Conservation (phyloP, 1,140 invertebrate genomes). For the Ruditapes philippinarum region DNA sequence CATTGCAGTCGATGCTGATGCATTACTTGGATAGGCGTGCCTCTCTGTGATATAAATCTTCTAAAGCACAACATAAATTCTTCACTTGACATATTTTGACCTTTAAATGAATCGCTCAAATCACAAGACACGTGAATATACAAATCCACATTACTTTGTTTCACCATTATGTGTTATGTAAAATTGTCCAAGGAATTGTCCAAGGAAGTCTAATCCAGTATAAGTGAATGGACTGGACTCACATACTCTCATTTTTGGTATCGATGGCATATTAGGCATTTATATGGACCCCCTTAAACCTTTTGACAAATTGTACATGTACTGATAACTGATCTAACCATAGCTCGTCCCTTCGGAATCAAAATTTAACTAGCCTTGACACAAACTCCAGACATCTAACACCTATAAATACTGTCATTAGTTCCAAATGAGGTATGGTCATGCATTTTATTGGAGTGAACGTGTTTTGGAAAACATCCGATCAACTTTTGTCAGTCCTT, state of each 20-base stretch:
- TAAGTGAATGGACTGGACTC: background rate
- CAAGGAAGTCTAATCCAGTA: constrained; percentile 1
- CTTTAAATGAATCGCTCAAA: background rate
- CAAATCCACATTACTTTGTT: background rate
- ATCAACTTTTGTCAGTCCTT: background rate
- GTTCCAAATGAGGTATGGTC: constrained; percentile 1
- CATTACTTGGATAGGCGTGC: background rate
- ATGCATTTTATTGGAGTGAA: constrained; percentile 8
- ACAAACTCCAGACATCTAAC: background rate
- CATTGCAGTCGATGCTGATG: background rate
- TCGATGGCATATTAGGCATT: constrained; percentile 2
- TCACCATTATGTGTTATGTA: background rate
- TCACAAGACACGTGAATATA: constrained; percentile 20
- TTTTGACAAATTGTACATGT: background rate
- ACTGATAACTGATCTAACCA: background rate
- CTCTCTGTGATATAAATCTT: constrained; percentile 14
- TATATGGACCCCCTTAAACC: constrained; percentile 14
- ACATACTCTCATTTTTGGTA: background rate
- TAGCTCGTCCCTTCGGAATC: background rate
- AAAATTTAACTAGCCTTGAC: background rate
- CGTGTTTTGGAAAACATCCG: constrained; percentile 21
- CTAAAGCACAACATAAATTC: background rate
- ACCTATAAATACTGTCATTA: background rate
- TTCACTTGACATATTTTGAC: background rate
- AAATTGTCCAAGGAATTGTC: too few species aligned